Evolutionary conservation across 1,140 invertebrate genomes (phyloP).

Genomic region (Cecropterus lyciades): DNA sequence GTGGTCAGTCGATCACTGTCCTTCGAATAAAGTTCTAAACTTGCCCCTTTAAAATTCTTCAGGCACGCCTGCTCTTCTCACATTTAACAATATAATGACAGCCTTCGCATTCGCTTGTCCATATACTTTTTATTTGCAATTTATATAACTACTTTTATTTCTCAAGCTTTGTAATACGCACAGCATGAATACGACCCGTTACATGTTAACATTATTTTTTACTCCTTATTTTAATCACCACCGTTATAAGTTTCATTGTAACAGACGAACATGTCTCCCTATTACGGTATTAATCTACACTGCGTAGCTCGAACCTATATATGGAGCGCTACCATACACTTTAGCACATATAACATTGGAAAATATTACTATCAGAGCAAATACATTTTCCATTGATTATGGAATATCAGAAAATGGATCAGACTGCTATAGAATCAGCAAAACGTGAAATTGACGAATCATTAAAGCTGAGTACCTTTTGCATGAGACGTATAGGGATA

Average conservation of each 20-base stretch:
- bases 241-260: conserved; percentile 10
- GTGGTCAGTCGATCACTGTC: conserved; percentile 35
- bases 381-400: background rate
- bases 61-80: conserved; percentile 39
- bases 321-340: background rate
- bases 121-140: conserved; percentile 13
- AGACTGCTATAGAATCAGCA: conserved; percentile 48
- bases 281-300: background rate
- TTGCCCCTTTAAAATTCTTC: conserved; percentile 40
- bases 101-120: conserved; percentile 8
- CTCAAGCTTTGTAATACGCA: conserved; percentile 14
- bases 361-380: background rate
- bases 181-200: conserved; percentile 9
- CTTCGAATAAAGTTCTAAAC: conserved; percentile 35
- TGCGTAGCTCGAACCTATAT: conserved; percentile 8
- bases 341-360: background rate
- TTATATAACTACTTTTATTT: conserved; percentile 2
- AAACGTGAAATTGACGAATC: conserved; percentile 67
- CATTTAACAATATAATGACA: conserved; percentile 27
- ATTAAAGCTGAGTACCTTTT: conserved; percentile 57
- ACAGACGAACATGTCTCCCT: conserved; percentile 14
- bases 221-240: conserved; percentile 13
- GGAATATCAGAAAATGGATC: conserved; percentile 46
- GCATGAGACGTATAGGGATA: conserved; percentile 66
- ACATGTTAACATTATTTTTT: conserved; percentile 13